phyloP scores from a whole-genome alignment of 2,113 vertebrate species.

The Varanus komodoensis region DNA sequence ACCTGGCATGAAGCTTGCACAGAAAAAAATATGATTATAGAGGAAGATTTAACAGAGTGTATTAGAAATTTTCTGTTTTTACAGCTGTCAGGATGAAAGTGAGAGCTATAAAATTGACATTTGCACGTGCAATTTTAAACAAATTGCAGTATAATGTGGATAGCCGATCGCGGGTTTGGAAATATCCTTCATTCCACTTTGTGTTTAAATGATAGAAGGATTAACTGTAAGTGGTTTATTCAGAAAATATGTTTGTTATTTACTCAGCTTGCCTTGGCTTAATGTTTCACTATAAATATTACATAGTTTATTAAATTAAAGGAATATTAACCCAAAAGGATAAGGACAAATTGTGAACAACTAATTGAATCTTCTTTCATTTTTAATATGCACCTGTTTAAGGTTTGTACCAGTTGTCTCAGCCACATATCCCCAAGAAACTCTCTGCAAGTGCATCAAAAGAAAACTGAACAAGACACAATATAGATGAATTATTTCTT shows the following conservation, averaged over 20 bases:
- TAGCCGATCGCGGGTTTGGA: neutral
- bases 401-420: neutral
- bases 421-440: conserved; percentile 18
- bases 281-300: neutral
- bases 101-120: neutral
- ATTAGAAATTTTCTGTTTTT: neutral
- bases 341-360: neutral
- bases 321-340: conserved; percentile 17
- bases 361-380: neutral
- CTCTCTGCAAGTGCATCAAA: neutral
- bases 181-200: neutral
- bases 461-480: neutral
- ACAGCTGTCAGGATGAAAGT: neutral
- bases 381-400: neutral
- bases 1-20: neutral
- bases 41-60: neutral
- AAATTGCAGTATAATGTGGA: neutral
- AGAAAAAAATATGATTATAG: neutral
- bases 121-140: neutral
- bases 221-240: conserved; percentile 10
- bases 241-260: conserved; percentile 13
- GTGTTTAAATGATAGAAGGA: conserved; percentile 21
- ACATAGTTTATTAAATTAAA: conserved; percentile 24
- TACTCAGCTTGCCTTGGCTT: conserved; percentile 22
- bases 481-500: neutral